Evolutionary conservation across 2,113 vertebrate genomes (phyloP).

Genomic region (Carassius carassius): DNA sequence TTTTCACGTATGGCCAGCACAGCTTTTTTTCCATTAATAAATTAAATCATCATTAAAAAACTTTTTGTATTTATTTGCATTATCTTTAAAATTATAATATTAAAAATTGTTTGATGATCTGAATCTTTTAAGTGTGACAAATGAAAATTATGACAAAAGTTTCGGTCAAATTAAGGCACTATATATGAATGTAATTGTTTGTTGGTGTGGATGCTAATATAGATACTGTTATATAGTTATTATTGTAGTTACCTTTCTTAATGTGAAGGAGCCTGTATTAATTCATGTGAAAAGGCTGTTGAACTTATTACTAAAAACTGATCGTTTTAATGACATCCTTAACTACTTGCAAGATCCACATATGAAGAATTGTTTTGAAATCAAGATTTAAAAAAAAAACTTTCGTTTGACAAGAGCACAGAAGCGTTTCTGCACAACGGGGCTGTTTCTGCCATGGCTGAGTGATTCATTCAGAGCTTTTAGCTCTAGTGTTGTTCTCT

Average conservation of each 20-base stretch:
- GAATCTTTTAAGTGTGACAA: too few species aligned
- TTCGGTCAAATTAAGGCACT: too few species aligned
- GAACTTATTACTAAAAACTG: background rate
- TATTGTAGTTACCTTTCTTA: background rate
- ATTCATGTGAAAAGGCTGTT: background rate
- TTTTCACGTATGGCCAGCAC: too few species aligned
- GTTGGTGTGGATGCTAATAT: background rate
- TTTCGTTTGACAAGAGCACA: background rate
- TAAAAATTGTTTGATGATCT: too few species aligned
- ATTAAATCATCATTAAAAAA: too few species aligned
- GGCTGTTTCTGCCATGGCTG: background rate
- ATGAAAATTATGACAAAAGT: too few species aligned
- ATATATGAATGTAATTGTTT: background rate
- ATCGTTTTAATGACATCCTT: background rate
- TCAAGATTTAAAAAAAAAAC: background rate
- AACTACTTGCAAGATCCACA: background rate
- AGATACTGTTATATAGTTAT: background rate
- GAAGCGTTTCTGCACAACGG: background rate
- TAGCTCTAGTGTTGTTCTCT: slow-evolving; percentile 3
- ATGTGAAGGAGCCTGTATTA: background rate
- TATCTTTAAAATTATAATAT: too few species aligned
- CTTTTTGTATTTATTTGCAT: too few species aligned
- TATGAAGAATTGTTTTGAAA: background rate
- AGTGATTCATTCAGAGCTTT: slow-evolving; percentile 7
- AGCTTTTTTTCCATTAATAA: too few species aligned